These are phyloP conservation scores for Sylvia borin DNA, from an alignment of 2,797 vertebrate genomes.

Conservation along the genomic window DNA sequence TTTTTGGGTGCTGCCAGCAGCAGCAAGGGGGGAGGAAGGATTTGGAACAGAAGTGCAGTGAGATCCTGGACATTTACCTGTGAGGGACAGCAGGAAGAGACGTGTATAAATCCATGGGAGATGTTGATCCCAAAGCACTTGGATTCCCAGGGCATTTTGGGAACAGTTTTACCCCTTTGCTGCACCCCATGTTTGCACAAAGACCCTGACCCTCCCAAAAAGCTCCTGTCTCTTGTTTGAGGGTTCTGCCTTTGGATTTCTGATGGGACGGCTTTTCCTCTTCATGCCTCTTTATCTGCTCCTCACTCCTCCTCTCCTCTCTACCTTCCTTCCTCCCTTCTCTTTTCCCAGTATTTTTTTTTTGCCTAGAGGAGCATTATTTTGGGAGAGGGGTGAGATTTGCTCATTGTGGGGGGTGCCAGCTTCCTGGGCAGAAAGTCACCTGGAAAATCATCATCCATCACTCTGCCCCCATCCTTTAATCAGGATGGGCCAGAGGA, in stretches of 20 bases:
- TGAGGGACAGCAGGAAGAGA: neutral
- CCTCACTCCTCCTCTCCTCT: neutral
- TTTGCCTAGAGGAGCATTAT: neutral
- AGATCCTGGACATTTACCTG: neutral
- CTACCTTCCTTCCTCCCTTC: neutral
- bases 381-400: neutral
- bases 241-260: neutral
- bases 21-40: neutral
- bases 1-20: neutral
- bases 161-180: neutral
- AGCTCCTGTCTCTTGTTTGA: neutral
- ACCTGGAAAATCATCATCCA: neutral
- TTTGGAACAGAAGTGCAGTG: neutral
- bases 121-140: neutral
- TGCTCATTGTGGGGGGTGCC: neutral
- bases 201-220: neutral
- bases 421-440: neutral
- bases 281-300: neutral
- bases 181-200: neutral
- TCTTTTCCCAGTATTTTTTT: neutral
- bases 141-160: neutral
- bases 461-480: neutral
- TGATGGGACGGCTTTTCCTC: neutral
- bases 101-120: rapidly evolving
- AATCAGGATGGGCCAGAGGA: neutral